Base-by-base conservation (phyloP, 1,140 invertebrate species). In the Drosophila auraria region DNA sequence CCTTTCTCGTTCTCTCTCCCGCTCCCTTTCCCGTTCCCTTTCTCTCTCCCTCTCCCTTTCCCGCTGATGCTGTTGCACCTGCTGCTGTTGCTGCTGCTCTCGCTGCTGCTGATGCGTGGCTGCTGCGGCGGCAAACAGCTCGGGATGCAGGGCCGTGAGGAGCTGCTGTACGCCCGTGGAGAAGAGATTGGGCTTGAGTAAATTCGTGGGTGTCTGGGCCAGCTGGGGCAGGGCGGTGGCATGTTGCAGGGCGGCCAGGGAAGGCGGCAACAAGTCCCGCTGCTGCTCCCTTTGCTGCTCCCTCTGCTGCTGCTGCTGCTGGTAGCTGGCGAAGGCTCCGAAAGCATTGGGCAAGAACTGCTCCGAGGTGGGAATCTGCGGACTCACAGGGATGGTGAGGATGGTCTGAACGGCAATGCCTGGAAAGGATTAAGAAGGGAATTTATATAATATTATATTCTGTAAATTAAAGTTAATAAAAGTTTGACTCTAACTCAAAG, bases 321-420 rank as follows among this genome's bases (percentile, higher is more conserved):
- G 87, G 57, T 80, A 83, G 68, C 79, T 87, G 11, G 82, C 80
- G 56, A 87, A 92, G 56, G 84, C 92, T 50, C 92, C 93, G 42
- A 92, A 92, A 23, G 83, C 84, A 45, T 89, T 93, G 38, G 91
- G 89, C 51, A 93, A 58, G 77, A 93, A 91, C 80, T 93, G 92
- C 59, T 93, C 92, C 33, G 89, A 92, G 93, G 95, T 97, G 44
- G 97, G 96, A 94, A 97, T 96, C 93, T 97, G 96, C 87, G 96
- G 96, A 89, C 96, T 96, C 20, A 98, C 96, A 15, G 98, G 98
- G 91, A 98, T 98, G 49, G 97, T 98, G 57, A 99, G 94, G 62
- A 99, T 98, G 78, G 97, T 98, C 93, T 98, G 98, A 15, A 97
- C 97, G 20, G 97, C 97, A 86, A 98, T 97, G 72, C 97, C 97